Base-by-base conservation (phyloP, 2,113 vertebrate genomes). In the Scomber japonicus region DNA sequence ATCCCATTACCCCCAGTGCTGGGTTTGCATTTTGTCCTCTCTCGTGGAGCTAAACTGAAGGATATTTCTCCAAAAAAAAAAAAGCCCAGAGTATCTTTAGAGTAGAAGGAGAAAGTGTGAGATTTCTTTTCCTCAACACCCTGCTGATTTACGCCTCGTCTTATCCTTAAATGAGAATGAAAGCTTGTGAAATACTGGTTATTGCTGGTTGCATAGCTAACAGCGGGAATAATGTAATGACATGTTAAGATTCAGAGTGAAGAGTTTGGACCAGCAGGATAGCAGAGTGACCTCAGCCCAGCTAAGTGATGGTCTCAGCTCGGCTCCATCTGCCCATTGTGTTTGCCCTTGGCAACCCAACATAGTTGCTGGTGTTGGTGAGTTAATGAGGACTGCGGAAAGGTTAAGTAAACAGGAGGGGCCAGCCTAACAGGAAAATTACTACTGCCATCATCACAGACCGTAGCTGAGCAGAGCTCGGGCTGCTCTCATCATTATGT, bases 391-490 rank as follows among this genome's bases (percentile, higher is more conserved):
- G 90, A 91, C 89, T 90, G 90, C 21, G 56, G 90, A 94, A 94
- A 95, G 95, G 95, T 95, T 94, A 95, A 93, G 92, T 93, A 94
- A 94, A 94, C 95, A 94, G 94, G 93, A 94, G 92, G 90, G 91
- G 90, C 87, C 82, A 62, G 84, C 70, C 91, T 93, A 90, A 92
- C 89, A 84, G 86, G 88, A 88, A 90, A 93, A 93, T 94, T 82
- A 93, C 91, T 82, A 86, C 86, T 77, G 90, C 89, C 87, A 88
- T 90, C 93, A 89, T 89, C 79, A 80, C 78, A 83, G 84, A 84
- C 63, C 44, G 24, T 81, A 51, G 82, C 75, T 72, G 81, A 82
- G 87, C 83, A 31, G 75, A 59, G 86, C 87, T 88, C 61, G 61
- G 74, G 80, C 82, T 77, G 78, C 86, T 92, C 87, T 91, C 88